phyloP scores from a whole-genome alignment of 2,888 invertebrate genomes.

The Cactoblastis cactorum region DNA sequence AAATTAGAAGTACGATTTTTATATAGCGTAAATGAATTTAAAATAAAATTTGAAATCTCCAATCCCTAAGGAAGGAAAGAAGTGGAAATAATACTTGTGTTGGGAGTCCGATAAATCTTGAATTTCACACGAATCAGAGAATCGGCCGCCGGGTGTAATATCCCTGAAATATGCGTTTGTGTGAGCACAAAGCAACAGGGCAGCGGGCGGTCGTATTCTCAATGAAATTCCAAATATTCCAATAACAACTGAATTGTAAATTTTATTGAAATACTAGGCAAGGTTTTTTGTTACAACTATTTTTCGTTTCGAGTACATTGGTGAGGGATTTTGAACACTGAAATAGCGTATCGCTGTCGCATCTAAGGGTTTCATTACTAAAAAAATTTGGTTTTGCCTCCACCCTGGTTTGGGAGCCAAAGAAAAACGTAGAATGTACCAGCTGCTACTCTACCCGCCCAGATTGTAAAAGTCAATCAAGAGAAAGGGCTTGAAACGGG shows the following conservation, averaged over 20 bases:
- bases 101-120: slow-evolving; percentile 17
- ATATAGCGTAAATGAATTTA: no score
- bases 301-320: slow-evolving; percentile 3
- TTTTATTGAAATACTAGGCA: slow-evolving; percentile 32
- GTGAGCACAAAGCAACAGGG: slow-evolving; percentile 49
- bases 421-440: no score
- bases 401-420: no score
- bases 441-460: no score
- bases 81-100: not conserved
- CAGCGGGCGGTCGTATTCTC: slow-evolving; percentile 29
- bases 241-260: slow-evolving; percentile 41
- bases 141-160: slow-evolving; percentile 41
- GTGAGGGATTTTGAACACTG: not conserved
- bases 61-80: no score
- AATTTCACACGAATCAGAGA: slow-evolving; percentile 22
- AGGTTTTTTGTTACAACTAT: not conserved
- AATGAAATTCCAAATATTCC: slow-evolving; percentile 54
- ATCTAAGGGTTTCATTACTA: no score
- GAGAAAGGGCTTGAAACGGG: no score
- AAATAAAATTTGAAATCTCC: no score
- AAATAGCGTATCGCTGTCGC: no score
- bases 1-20: no score
- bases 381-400: no score
- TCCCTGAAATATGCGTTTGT: slow-evolving; percentile 51
- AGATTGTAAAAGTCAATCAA: no score